These are phyloP conservation scores for Antrozous pallidus DNA, from an alignment of 2,797 vertebrate genomes.

Conservation along the genomic window DNA sequence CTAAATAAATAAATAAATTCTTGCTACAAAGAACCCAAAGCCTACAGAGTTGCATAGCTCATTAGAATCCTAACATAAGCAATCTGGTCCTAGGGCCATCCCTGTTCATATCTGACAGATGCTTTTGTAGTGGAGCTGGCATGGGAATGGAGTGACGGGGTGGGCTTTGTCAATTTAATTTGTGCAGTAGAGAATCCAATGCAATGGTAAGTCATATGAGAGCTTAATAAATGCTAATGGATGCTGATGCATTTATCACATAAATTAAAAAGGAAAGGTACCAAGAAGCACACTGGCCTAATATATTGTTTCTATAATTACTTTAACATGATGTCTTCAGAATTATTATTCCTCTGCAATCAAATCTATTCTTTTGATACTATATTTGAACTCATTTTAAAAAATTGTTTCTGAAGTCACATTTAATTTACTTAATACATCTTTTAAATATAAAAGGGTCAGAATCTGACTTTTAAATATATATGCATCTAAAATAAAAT, in stretches of 20 bases:
- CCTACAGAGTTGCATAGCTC: neutral
- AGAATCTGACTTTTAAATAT: neutral
- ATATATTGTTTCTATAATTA: conserved; percentile 2
- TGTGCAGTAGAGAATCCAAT: neutral
- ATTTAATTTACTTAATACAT: conserved; percentile 42
- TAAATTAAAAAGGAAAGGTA: conserved; percentile 4
- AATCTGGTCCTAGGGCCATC: neutral
- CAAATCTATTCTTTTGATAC: neutral
- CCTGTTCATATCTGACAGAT: neutral
- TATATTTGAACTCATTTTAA: conserved; percentile 6
- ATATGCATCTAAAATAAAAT: neutral
- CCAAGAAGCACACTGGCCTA: neutral
- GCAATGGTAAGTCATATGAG: neutral
- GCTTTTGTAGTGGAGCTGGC: neutral
- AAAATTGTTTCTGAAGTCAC: conserved; percentile 7
- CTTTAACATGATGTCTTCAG: neutral
- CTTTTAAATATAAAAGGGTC: conserved; percentile 46
- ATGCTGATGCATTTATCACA: conserved; percentile 42
- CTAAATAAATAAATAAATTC: neutral
- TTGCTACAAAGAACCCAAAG: neutral
- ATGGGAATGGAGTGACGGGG: neutral
- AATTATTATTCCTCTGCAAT: neutral
- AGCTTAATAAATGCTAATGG: conserved; percentile 40
- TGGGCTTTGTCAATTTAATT: neutral
- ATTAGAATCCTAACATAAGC: neutral